A percentile compares a stretch with the other conserved stretches of the same genome.
phyloP scores from a whole-genome alignment of 2,113 vertebrate species.

The Cavia aperea region DNA sequence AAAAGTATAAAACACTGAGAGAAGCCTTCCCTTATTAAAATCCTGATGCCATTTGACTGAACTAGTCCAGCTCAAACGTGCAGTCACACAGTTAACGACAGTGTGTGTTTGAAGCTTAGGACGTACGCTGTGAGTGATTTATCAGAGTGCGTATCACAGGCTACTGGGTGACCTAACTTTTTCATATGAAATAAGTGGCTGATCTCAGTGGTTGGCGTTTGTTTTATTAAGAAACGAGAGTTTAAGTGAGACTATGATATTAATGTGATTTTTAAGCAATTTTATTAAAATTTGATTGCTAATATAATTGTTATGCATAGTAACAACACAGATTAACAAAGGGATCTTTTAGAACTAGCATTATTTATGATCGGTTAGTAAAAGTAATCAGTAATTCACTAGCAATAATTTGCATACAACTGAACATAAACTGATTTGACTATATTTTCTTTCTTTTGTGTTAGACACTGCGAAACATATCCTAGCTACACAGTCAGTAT shows the following conservation, averaged over 20 bases:
- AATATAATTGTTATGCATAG: neutral
- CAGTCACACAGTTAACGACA: neutral
- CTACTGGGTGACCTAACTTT: neutral
- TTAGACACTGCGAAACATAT: constrained; percentile 12
- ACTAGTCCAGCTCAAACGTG: neutral
- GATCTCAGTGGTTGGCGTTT: neutral
- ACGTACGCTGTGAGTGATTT: neutral
- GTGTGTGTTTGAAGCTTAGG: constrained; percentile 33
- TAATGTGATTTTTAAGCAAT: constrained; percentile 2
- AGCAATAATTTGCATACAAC: neutral
- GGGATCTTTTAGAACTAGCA: neutral
- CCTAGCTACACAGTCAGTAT: neutral
- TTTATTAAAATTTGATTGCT: constrained; percentile 27
- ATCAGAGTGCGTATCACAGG: neutral
- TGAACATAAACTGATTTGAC: neutral
- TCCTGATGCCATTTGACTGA: neutral
- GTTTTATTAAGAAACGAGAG: neutral
- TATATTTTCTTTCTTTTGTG: constrained; percentile 8
- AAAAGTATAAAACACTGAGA: constrained; percentile 8
- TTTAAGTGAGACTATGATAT: constrained; percentile 33
- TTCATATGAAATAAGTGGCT: constrained; percentile 44
- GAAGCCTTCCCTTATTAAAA: neutral
- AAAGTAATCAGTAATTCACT: constrained; percentile 3
- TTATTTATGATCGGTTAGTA: constrained; percentile 17
- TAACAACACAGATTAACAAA: neutral